These are phyloP conservation scores for Nebria ingens DNA, from an alignment of 1,140 invertebrate species.

Conservation along the genomic window DNA sequence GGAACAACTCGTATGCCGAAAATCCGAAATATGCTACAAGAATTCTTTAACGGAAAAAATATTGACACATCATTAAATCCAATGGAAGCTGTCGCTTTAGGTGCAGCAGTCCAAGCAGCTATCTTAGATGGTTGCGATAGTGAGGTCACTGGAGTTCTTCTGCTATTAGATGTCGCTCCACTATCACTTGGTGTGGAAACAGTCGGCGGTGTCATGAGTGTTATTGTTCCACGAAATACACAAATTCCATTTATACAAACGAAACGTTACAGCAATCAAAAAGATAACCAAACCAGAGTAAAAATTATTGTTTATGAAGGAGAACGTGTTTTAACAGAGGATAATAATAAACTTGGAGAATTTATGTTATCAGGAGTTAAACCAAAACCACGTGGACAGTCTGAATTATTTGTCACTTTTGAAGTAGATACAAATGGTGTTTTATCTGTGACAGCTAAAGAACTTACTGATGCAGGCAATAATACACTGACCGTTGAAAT, in stretches of 20 bases:
- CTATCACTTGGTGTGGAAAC: slow-evolving; percentile 64
- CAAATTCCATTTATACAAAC: slow-evolving; percentile 62
- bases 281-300: slow-evolving; percentile 34
- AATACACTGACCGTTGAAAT: neutral
- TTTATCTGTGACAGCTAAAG: slow-evolving; percentile 67
- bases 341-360: slow-evolving; percentile 66
- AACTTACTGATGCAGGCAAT: slow-evolving; percentile 29
- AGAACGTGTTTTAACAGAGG: slow-evolving; percentile 64
- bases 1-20: slow-evolving; percentile 99
- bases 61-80: slow-evolving; percentile 34
- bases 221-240: slow-evolving; percentile 40
- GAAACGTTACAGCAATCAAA: slow-evolving; percentile 34
- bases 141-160: slow-evolving; percentile 48
- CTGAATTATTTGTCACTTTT: slow-evolving; percentile 80
- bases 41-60: slow-evolving; percentile 59
- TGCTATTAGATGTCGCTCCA: slow-evolving; percentile 63
- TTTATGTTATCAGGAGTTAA: slow-evolving; percentile 66
- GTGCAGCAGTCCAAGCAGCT: slow-evolving; percentile 45
- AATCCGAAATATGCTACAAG: slow-evolving; percentile 89
- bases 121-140: slow-evolving; percentile 40
- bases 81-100: slow-evolving; percentile 48
- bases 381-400: slow-evolving; percentile 61
- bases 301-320: slow-evolving; percentile 51
- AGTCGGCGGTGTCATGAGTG: slow-evolving; percentile 46
- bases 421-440: slow-evolving; percentile 84